phyloP scores from a whole-genome alignment of 1,140 invertebrate species.

The Pogonognathellus flavescens region DNA sequence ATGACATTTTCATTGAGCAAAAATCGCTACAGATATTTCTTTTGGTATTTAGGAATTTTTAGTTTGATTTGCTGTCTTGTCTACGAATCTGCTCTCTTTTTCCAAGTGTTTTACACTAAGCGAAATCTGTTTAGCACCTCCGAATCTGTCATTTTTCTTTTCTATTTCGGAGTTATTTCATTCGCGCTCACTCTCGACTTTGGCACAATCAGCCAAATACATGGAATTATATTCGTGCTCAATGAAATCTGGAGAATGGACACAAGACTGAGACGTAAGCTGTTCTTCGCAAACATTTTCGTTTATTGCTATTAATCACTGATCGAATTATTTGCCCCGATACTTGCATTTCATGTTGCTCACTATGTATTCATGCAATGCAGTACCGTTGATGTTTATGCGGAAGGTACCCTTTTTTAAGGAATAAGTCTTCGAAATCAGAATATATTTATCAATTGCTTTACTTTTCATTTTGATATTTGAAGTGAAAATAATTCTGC shows the following conservation, averaged over 20 bases:
- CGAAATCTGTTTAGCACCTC: neutral
- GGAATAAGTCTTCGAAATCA: too few relatives aligned
- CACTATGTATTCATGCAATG: too few relatives aligned
- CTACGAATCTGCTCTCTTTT: neutral
- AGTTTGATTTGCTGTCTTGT: neutral
- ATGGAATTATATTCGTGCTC: neutral
- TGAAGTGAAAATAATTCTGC: too few relatives aligned
- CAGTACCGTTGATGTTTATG: too few relatives aligned
- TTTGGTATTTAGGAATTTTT: neutral
- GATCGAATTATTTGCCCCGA: too few relatives aligned
- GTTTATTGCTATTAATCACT: too few relatives aligned
- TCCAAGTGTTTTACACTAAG: neutral
- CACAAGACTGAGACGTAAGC: neutral
- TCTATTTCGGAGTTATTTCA: constrained; percentile 5
- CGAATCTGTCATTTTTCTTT: constrained; percentile 12
- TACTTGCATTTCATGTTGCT: too few relatives aligned
- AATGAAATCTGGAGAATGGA: constrained; percentile 25
- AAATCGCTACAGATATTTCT: neutral
- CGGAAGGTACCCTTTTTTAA: too few relatives aligned
- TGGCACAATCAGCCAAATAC: neutral
- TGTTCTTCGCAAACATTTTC: neutral
- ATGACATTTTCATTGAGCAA: constrained; percentile 5
- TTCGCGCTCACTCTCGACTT: constrained; percentile 4
- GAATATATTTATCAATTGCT: too few relatives aligned
- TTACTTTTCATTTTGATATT: too few relatives aligned